Percentiles rank a stretch among this genome's conserved stretches.
Evolutionary conservation across 2,797 vertebrate genomes (phyloP).

Genomic region (Acropternis orthonyx): DNA sequence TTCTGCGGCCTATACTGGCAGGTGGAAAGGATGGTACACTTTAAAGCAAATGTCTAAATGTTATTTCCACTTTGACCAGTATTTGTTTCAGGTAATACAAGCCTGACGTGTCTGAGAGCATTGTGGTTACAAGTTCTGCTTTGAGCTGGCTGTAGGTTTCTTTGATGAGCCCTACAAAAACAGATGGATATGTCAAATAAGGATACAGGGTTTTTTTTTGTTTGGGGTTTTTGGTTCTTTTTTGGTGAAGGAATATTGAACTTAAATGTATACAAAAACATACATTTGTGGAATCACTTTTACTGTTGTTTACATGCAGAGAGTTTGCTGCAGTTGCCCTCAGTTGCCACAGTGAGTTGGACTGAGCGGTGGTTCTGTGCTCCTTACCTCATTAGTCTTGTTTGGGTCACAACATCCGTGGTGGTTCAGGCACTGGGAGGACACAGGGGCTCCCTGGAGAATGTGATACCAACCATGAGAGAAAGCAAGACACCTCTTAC

Average conservation of each 20-base stretch:
- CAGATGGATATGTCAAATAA: neutral
- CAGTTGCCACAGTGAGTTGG: neutral
- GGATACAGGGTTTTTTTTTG: neutral
- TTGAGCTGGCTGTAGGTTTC: neutral
- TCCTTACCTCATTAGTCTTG: neutral
- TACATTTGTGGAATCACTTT: neutral
- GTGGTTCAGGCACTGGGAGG: neutral
- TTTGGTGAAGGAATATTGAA: neutral
- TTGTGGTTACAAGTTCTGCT: neutral
- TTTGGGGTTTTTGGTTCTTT: neutral
- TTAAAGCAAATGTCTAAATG: conserved; percentile 65
- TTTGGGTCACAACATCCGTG: neutral
- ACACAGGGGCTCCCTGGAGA: neutral
- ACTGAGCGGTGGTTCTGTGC: neutral
- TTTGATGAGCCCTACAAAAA: neutral
- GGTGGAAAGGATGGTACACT: conserved; percentile 72
- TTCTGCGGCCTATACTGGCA: conserved; percentile 81
- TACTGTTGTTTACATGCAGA: neutral
- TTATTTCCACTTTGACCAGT: conserved; percentile 29
- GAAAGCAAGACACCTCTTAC: neutral
- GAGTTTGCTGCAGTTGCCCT: neutral
- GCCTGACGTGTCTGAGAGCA: neutral
- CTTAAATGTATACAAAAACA: neutral
- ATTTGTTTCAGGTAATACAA: conserved; percentile 35
- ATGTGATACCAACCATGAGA: neutral